Percentiles rank a stretch among this genome's conserved stretches.
Evolutionary conservation across 2,888 invertebrate species (phyloP).

Genomic region (Megalurothrips usitatus): DNA sequence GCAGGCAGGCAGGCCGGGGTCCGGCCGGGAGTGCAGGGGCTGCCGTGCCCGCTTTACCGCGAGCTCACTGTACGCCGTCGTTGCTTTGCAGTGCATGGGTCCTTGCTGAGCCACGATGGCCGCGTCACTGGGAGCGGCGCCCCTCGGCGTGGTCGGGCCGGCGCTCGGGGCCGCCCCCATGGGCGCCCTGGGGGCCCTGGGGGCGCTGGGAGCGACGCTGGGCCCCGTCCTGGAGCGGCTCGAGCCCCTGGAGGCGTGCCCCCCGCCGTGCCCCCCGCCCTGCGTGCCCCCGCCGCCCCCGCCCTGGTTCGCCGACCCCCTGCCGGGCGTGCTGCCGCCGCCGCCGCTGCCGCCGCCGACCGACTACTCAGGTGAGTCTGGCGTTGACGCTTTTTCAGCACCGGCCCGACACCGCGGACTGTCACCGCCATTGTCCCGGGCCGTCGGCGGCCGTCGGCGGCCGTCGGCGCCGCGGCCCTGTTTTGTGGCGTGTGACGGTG

Average conservation of each 20-base stretch:
- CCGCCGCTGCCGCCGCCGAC: constrained; percentile 1
- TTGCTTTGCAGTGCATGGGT: no score
- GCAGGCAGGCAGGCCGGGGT: neutral
- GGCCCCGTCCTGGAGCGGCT: neutral
- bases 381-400: no score
- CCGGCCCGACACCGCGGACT: no score
- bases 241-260: constrained; percentile 9
- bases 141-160: neutral
- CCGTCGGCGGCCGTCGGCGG: no score
- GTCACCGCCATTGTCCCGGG: no score
- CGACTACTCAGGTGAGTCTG: constrained; percentile 2
- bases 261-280: neutral
- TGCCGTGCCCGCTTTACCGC: neutral
- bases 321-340: constrained; percentile 10
- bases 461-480: no score
- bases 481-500: no score
- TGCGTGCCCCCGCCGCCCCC: neutral
- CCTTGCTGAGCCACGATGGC: neutral
- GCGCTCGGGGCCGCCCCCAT: neutral
- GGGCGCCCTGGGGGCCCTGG: neutral
- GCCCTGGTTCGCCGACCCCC: constrained; percentile 23
- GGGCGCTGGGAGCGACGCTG: neutral
- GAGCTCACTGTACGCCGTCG: no score
- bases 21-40: neutral
- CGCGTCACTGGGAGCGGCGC: neutral